Conservation (phyloP, 2,888 invertebrate genomes). For the Crossocerus cetratus region DNA sequence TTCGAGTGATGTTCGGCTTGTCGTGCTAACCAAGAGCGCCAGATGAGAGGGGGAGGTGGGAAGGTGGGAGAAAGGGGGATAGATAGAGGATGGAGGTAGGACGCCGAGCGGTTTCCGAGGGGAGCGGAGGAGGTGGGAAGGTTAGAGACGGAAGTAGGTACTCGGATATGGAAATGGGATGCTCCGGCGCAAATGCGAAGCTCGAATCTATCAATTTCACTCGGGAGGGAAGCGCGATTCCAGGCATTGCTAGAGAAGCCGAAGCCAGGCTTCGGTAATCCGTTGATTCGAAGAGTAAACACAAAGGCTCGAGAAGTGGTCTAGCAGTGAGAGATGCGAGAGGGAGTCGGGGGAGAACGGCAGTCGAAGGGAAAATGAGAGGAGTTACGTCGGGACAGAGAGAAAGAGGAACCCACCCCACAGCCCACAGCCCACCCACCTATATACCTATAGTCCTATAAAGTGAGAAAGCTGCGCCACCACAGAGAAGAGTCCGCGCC, state of each 20-base stretch:
- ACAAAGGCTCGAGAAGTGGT: slow-evolving; percentile 61
- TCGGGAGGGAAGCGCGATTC: slow-evolving; percentile 53
- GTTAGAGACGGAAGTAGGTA: slow-evolving; percentile 63
- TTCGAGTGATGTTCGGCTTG: slow-evolving; percentile 65
- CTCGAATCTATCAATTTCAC: slow-evolving; percentile 74
- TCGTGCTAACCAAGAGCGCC: slow-evolving; percentile 60
- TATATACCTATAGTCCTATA: too few relatives aligned
- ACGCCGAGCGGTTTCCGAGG: slow-evolving; percentile 51
- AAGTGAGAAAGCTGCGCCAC: not conserved
- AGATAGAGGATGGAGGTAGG: slow-evolving; percentile 43
- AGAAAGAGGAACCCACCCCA: not conserved
- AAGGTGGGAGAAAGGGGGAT: not conserved
- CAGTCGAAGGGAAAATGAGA: slow-evolving; percentile 12
- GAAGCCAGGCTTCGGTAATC: slow-evolving; percentile 64
- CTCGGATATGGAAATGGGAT: slow-evolving; percentile 70
- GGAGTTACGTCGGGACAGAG: slow-evolving; percentile 12
- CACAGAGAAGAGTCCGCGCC: too few relatives aligned
- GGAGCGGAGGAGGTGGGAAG: slow-evolving; percentile 32
- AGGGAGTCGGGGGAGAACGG: not conserved
- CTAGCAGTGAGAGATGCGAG: not conserved
- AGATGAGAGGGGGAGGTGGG: slow-evolving; percentile 46
- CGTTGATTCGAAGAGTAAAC: slow-evolving; percentile 72
- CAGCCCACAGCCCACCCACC: too few relatives aligned
- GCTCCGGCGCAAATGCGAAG: slow-evolving; percentile 63
- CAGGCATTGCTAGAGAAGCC: slow-evolving; percentile 35